Percentiles rank a stretch among this genome's conserved stretches.
Conservation (phyloP, 2,113 vertebrate genomes). For the Thunnus maccoyii region DNA sequence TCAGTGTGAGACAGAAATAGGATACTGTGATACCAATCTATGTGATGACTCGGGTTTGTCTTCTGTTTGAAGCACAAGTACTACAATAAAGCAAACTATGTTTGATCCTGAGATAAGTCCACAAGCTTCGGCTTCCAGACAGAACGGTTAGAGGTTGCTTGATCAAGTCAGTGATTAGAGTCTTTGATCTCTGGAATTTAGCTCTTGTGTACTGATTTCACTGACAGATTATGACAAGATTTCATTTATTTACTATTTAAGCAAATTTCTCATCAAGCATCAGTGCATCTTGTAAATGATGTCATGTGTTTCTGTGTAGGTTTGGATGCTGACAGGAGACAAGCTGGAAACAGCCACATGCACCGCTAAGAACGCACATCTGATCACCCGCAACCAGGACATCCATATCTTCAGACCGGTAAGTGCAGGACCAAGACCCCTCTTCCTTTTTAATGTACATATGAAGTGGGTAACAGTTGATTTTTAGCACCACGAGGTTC, state of each 20-base stretch:
- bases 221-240: not conserved
- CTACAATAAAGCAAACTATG: not conserved
- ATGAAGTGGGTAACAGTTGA: slow-evolving; percentile 8
- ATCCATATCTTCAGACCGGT: slow-evolving; percentile 95
- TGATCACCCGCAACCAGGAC: slow-evolving; percentile 97
- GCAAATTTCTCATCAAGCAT: not conserved
- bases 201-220: too few relatives aligned
- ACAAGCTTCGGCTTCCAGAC: too few relatives aligned
- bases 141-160: not conserved
- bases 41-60: not conserved
- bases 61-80: not conserved
- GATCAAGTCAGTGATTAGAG: not conserved
- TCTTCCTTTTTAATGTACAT: slow-evolving; percentile 3
- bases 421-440: slow-evolving; percentile 63
- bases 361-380: slow-evolving; percentile 96
- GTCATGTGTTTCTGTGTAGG: slow-evolving; percentile 81
- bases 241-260: not conserved
- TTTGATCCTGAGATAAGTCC: not conserved
- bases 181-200: not conserved
- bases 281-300: not conserved
- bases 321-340: slow-evolving; percentile 99
- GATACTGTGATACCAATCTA: not conserved
- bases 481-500: slow-evolving; percentile 23
- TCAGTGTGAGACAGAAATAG: too few relatives aligned
- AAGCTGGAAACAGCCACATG: slow-evolving; percentile 98